These are phyloP conservation scores for Charanyca ferruginea DNA, from an alignment of 2,888 invertebrate species.

Conservation along the genomic window DNA sequence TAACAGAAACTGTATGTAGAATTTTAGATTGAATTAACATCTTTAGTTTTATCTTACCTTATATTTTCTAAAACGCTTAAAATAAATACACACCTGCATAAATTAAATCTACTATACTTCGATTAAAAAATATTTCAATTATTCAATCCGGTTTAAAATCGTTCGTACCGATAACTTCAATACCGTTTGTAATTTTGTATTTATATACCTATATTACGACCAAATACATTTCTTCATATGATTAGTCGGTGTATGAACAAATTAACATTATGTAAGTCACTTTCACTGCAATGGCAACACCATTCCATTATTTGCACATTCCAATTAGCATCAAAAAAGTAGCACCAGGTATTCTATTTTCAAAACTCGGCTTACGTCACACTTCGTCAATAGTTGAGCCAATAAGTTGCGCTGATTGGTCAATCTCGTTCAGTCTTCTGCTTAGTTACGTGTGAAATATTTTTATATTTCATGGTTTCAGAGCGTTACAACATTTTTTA, in stretches of 20 bases:
- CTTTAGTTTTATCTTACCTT: too few species aligned
- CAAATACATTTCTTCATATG: conserved; percentile 64
- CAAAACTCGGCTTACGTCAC: conserved; percentile 60
- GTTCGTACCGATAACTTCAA: conserved; percentile 26
- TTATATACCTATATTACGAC: conserved; percentile 30
- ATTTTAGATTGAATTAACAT: too few species aligned
- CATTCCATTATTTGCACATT: conserved; percentile 78
- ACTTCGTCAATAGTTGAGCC: conserved; percentile 32
- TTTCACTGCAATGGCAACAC: conserved; percentile 81
- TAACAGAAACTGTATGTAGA: too few species aligned
- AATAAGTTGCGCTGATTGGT: conserved; percentile 32
- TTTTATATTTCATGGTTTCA: conserved; percentile 52
- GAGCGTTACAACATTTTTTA: conserved; percentile 53
- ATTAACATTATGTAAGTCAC: conserved; percentile 79
- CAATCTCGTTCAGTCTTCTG: conserved; percentile 30
- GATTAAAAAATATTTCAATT: conserved; percentile 32
- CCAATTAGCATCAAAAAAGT: conserved; percentile 84
- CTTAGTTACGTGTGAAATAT: conserved; percentile 45
- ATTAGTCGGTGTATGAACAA: conserved; percentile 70
- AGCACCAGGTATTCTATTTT: conserved; percentile 73
- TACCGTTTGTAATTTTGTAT: conserved; percentile 51
- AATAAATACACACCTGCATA: background rate
- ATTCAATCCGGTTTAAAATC: conserved; percentile 41
- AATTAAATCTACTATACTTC: conserved; percentile 17
- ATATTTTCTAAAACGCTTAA: too few species aligned